These are phyloP conservation scores for Promerops cafer DNA, from an alignment of 2,113 vertebrate species.

Conservation along the genomic window DNA sequence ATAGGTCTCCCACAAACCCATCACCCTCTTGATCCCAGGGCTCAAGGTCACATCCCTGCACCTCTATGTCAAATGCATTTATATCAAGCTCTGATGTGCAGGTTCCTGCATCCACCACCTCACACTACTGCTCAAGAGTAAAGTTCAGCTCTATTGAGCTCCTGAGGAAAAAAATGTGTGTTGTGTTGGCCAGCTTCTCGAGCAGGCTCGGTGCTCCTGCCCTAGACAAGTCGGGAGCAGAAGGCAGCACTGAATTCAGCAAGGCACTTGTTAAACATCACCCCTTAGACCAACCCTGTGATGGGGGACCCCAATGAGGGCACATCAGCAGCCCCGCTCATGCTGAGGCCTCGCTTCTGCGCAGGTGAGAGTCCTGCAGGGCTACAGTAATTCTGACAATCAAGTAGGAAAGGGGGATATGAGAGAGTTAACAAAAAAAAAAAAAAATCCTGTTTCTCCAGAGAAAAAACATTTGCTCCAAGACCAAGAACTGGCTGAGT, in stretches of 20 bases:
- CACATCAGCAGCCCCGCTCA: not conserved
- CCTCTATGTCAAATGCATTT: not conserved
- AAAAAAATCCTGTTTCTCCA: not conserved
- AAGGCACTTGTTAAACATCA: not conserved
- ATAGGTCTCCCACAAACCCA: not conserved
- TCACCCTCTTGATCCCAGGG: not conserved
- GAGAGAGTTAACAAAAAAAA: not conserved
- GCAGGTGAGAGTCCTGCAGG: not conserved
- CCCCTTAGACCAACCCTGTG: too few species aligned
- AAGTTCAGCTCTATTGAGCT: not conserved
- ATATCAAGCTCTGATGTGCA: not conserved
- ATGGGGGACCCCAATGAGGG: accelerated
- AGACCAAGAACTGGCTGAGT: not conserved
- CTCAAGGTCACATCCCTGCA: not conserved
- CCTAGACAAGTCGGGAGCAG: not conserved
- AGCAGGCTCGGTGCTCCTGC: not conserved
- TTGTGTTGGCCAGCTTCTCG: not conserved
- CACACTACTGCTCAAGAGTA: not conserved
- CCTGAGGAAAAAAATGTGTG: not conserved
- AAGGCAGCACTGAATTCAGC: not conserved
- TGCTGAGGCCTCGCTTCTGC: not conserved
- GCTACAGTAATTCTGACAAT: not conserved
- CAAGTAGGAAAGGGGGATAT: not conserved
- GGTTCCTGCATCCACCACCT: not conserved
- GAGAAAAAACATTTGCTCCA: not conserved